Percentiles rank a stretch among this genome's conserved stretches.
Evolutionary conservation across 2,797 vertebrate species (phyloP).

Genomic region (Danio aesculapii): DNA sequence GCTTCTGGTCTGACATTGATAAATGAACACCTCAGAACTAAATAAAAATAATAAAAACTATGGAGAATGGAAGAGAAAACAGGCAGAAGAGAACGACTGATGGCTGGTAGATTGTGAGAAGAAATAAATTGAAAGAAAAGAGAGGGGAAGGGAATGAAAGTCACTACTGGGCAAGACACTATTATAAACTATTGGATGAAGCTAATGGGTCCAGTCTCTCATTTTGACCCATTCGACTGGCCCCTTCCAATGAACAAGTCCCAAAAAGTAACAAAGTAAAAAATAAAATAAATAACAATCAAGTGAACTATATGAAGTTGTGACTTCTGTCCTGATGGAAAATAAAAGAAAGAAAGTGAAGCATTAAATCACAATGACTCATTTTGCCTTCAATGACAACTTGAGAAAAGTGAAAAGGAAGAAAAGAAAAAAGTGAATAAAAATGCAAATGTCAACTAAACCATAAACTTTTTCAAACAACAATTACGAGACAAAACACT

Average conservation of each 20-base stretch:
- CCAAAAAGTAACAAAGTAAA: slow-evolving; percentile 47
- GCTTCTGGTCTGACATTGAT: slow-evolving; percentile 71
- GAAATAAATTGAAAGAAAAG: slow-evolving; percentile 22
- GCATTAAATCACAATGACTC: background rate
- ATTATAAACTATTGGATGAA: slow-evolving; percentile 33
- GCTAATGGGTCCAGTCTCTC: slow-evolving; percentile 34
- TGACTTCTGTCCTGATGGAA: background rate
- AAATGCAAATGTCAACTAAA: background rate
- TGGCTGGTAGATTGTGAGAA: slow-evolving; percentile 13
- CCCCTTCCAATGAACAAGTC: slow-evolving; percentile 15
- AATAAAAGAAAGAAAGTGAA: slow-evolving; percentile 1
- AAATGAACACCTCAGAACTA: slow-evolving; percentile 64
- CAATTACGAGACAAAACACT: background rate
- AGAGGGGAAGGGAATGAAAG: slow-evolving; percentile 34
- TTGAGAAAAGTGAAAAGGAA: background rate
- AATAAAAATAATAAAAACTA: slow-evolving; percentile 24
- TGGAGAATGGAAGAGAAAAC: slow-evolving; percentile 2
- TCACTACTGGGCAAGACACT: slow-evolving; percentile 15
- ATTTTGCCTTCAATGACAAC: background rate
- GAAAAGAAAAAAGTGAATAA: background rate
- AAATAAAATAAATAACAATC: background rate
- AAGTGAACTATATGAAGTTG: slow-evolving; percentile 11
- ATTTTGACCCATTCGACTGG: slow-evolving; percentile 34
- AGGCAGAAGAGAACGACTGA: background rate
- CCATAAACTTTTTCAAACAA: slow-evolving; percentile 2